Base-by-base conservation (phyloP, 2,888 invertebrate genomes). In the Chironomus riparius region DNA sequence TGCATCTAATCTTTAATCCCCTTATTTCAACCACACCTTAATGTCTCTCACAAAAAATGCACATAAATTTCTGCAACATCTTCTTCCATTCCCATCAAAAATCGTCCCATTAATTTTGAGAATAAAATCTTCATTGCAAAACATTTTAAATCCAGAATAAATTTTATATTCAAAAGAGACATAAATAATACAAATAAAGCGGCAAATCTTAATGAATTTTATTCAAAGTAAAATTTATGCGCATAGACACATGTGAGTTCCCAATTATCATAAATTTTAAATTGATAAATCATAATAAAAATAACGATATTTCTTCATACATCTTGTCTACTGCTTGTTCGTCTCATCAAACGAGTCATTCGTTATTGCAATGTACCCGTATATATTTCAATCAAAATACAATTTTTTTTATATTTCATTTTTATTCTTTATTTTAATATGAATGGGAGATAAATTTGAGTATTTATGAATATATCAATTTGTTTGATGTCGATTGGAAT, bases 281-380 rank as follows among this genome's bases (percentile, higher is more conserved):
- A 71, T 56, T 71, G 71, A 71, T 71, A 71, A 71, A 71, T 71
- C 71, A 56, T 71, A 50, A 71, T 71, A 71, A 71, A n/a, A 71
- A 71, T 71, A 15, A 56, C 70, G 18, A 47, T 65, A 65, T 65
- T 65, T 65, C 65, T 65, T 65, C 21, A 10, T 24, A 7, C 38
- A 38, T 38, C 38, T 38, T 2, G 10, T 38, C 38, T 10, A 7
- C 38, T 38, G 38, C 38, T 7, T 38, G 38, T 38, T 38, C 38
- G 7, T 38, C 4, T 38, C 38, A 13, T 50, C 62, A 18, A 15
- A 12, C 21, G n/a, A 22, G 62, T 18, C 56, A 56, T 18, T 15
- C 18, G 56, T 56, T 38, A 18, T 56, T 56, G 56, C n/a, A 18
- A 18, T 56, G 50, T 38, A 38, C 38, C 38, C 7, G 56, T 56